These are phyloP conservation scores for Auanema freiburgensis DNA, from an alignment of 2,888 invertebrate genomes.

Conservation along the genomic window DNA sequence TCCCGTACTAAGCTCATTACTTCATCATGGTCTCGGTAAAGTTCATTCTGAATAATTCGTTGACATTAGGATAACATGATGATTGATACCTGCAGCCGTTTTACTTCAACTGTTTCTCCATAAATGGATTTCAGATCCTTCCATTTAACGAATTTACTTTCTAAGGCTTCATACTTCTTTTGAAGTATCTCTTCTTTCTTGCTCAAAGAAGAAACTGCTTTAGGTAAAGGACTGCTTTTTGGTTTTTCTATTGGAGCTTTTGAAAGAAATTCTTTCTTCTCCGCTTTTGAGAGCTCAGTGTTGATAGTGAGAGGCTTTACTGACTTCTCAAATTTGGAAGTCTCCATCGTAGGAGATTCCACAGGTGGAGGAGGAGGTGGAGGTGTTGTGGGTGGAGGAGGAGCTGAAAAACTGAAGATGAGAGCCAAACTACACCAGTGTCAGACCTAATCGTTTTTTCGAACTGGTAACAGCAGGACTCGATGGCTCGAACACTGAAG, in stretches of 20 bases:
- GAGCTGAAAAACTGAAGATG: background rate
- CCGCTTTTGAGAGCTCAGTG: too few species aligned
- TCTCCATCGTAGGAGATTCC: constrained; percentile 1
- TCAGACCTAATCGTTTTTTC: background rate
- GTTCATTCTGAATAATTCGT: constrained; percentile 11
- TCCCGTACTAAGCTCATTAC: constrained; percentile 1
- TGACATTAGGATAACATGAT: background rate
- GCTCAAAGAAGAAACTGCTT: too few species aligned
- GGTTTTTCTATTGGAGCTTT: too few species aligned
- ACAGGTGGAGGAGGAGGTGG: constrained; percentile 5
- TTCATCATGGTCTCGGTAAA: constrained; percentile 13
- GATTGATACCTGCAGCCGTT: constrained; percentile 12
- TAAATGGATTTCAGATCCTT: constrained; percentile 11
- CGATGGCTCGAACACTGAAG: background rate
- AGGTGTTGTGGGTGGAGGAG: constrained; percentile 1
- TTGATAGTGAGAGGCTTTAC: too few species aligned
- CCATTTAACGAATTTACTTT: constrained; percentile 16
- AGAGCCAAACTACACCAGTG: background rate
- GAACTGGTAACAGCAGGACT: too few species aligned
- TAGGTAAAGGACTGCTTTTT: too few species aligned
- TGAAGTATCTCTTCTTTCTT: constrained; percentile 16
- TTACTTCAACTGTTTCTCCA: constrained; percentile 10
- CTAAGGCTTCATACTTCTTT: constrained; percentile 13
- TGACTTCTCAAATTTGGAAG: too few species aligned
- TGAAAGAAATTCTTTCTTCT: too few species aligned